Conservation (phyloP, 1,140 invertebrate genomes). For the Lepidostoma basale region DNA sequence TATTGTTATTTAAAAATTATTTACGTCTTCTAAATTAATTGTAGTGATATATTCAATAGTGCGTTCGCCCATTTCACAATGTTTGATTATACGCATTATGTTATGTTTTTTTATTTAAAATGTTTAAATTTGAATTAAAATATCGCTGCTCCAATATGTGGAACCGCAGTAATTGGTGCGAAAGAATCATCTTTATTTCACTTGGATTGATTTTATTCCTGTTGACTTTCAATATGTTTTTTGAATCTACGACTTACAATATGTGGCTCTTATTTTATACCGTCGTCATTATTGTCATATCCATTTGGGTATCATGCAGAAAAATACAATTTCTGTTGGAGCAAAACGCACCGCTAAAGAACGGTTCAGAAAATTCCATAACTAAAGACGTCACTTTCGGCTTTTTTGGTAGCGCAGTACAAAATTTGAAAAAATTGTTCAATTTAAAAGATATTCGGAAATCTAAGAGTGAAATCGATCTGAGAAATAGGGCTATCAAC, state of each 20-base stretch:
- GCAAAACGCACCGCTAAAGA: conserved; percentile 55
- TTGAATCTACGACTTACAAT: conserved; percentile 36
- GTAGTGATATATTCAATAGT: no score
- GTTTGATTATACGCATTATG: no score
- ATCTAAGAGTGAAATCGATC: not conserved
- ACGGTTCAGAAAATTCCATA: conserved; percentile 49
- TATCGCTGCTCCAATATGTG: conserved; percentile 21
- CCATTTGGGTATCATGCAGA: conserved; percentile 53
- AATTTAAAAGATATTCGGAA: not conserved
- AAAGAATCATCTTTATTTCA: conserved; percentile 38
- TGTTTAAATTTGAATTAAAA: not conserved
- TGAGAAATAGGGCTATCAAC: not conserved
- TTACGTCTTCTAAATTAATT: no score
- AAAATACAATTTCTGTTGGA: conserved; percentile 55
- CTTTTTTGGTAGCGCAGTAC: conserved; percentile 1
- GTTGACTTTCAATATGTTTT: conserved; percentile 23
- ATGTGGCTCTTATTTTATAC: conserved; percentile 54
- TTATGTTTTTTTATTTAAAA: not conserved
- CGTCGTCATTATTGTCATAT: conserved; percentile 50
- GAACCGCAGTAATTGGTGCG: conserved; percentile 38
- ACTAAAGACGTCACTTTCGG: conserved; percentile 48
- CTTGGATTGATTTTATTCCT: conserved; percentile 18
- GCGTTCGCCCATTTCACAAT: no score
- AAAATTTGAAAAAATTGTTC: conserved; percentile 15
- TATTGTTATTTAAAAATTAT: no score